Conservation (phyloP, 2,888 invertebrate species). For the Machimus atricapillus region DNA sequence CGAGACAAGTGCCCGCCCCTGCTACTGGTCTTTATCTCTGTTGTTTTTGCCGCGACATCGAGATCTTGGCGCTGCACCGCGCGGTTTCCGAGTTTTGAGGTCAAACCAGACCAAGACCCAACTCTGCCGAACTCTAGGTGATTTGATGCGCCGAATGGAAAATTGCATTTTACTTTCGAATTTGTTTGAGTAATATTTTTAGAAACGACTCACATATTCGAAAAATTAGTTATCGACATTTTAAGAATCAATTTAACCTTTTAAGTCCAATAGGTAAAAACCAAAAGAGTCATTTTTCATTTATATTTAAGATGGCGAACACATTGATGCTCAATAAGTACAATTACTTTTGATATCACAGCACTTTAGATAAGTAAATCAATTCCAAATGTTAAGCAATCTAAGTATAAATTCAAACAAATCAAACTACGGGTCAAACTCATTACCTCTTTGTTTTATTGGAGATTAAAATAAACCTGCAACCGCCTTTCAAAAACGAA, state of each 20-base stretch:
- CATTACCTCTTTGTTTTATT: neutral
- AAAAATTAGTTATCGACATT: neutral
- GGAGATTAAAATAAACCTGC: neutral
- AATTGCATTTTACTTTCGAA: neutral
- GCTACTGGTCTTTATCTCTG: conserved; percentile 14
- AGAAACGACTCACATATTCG: neutral
- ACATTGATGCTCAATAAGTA: too few relatives aligned
- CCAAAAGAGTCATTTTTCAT: too few relatives aligned
- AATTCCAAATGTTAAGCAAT: too few relatives aligned
- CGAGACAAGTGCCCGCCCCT: neutral
- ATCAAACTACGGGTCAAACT: neutral
- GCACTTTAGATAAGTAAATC: too few relatives aligned
- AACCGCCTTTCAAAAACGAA: neutral
- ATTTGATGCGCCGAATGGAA: neutral
- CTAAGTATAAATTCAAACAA: neutral
- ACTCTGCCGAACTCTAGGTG: neutral
- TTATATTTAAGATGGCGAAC: too few relatives aligned
- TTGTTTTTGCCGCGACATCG: neutral
- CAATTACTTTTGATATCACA: too few relatives aligned
- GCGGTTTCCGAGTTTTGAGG: conserved; percentile 23
- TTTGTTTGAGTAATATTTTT: neutral
- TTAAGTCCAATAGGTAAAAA: neutral
- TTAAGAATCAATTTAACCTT: neutral
- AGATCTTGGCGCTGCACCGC: neutral
- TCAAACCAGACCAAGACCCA: neutral